phyloP scores from a whole-genome alignment of 2,113 vertebrate species.

The Polypterus bichir region DNA sequence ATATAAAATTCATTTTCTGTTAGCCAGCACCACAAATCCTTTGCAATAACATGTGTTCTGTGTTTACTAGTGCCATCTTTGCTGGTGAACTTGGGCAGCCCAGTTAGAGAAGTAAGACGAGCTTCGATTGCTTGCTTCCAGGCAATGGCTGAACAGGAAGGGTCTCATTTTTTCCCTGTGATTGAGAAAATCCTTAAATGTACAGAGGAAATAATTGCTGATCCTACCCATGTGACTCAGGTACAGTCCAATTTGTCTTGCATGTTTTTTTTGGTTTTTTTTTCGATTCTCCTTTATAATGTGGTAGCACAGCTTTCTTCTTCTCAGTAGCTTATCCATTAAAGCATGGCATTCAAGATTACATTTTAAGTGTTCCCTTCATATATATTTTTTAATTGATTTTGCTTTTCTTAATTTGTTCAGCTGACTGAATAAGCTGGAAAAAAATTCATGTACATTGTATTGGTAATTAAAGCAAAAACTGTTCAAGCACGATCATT shows the following conservation, averaged over 20 bases:
- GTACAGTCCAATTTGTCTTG: constrained; percentile 33
- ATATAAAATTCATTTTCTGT: neutral
- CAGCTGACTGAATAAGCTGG: too few relatives aligned
- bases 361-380: too few relatives aligned
- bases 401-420: too few relatives aligned
- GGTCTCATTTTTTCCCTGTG: constrained; percentile 54
- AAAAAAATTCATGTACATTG: too few relatives aligned
- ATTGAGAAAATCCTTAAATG: constrained; percentile 54
- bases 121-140: constrained; percentile 57
- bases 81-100: constrained; percentile 65
- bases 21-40: neutral
- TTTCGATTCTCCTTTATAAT: too few relatives aligned
- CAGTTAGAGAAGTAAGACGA: constrained; percentile 67
- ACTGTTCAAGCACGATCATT: too few relatives aligned
- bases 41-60: constrained; percentile 6
- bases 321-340: too few relatives aligned
- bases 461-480: too few relatives aligned
- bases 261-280: too few relatives aligned
- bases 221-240: constrained; percentile 60
- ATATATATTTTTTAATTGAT: too few relatives aligned
- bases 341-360: too few relatives aligned
- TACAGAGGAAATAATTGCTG: constrained; percentile 73
- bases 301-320: too few relatives aligned
- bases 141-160: constrained; percentile 34
- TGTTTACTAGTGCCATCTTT: constrained; percentile 64